Conservation (phyloP, 2,888 invertebrate genomes). For the Mayetiola destructor region DNA sequence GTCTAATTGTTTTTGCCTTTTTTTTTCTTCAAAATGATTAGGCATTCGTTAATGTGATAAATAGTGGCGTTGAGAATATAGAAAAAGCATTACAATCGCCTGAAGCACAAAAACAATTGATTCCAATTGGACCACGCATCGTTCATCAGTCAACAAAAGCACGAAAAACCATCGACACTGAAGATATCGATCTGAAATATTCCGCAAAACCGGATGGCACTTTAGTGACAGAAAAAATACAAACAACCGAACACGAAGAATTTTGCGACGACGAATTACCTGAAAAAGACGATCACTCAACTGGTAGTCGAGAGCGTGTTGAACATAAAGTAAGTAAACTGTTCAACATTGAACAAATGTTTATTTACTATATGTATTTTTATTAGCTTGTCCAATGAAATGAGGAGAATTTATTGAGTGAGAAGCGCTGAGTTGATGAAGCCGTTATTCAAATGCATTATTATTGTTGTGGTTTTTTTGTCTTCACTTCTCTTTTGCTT, state of each 20-base stretch:
- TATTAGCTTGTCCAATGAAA: background rate
- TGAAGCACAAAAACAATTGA: conserved; percentile 46
- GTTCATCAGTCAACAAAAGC: conserved; percentile 61
- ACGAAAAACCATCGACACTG: conserved; percentile 71
- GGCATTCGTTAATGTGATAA: conserved; percentile 62
- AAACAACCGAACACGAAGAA: conserved; percentile 72
- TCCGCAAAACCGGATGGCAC: conserved; percentile 68
- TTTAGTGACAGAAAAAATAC: conserved; percentile 70
- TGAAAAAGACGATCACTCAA: conserved; percentile 39
- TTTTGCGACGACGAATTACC: conserved; percentile 65
- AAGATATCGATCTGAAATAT: conserved; percentile 64
- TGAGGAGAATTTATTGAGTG: background rate
- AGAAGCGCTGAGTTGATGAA: too few species aligned
- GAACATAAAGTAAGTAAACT: conserved; percentile 27
- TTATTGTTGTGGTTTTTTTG: background rate
- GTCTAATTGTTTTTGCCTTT: background rate
- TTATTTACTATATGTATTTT: too few species aligned
- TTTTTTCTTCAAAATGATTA: conserved; percentile 28
- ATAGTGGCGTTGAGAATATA: conserved; percentile 49
- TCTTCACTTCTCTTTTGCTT: background rate
- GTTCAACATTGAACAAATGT: background rate
- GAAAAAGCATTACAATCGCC: conserved; percentile 51
- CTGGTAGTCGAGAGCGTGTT: conserved; percentile 29
- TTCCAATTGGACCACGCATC: conserved; percentile 53
- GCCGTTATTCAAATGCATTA: background rate